Conservation (phyloP, 53 echinoderm and acorn worm species). For the Astropecten irregularis region DNA sequence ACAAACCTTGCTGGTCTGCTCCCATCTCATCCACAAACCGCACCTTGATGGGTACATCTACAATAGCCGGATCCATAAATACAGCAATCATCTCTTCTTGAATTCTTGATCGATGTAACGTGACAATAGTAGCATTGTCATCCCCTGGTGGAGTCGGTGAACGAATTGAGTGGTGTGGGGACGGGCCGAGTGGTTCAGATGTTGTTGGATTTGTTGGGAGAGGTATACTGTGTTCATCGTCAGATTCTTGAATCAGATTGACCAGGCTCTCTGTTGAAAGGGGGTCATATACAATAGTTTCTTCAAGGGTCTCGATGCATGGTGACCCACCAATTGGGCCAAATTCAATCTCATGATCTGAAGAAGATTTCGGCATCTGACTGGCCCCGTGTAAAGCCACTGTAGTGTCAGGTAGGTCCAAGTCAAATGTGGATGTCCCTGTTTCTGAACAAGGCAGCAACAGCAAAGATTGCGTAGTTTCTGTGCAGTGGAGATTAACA, state of each 20-base stretch:
- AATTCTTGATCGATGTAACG: no score
- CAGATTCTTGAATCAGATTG: not conserved
- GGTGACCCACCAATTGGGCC: not conserved
- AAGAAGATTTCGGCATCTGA: not conserved
- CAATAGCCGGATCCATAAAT: slow-evolving; percentile 18
- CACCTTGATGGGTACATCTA: no score
- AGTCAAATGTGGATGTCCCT: not conserved
- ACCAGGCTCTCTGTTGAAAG: not conserved
- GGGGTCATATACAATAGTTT: not conserved
- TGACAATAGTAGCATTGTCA: not conserved
- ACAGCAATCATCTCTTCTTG: not conserved
- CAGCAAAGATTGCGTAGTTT: not conserved
- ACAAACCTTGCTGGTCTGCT: no score
- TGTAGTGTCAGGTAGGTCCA: no score
- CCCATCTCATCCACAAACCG: no score
- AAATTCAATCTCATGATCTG: not conserved
- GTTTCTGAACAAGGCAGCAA: not conserved
- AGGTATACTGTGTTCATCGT: not conserved
- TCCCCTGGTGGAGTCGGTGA: slow-evolving; percentile 11
- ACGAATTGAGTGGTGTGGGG: not conserved
- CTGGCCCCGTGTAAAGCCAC: no score
- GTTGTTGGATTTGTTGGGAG: not conserved
- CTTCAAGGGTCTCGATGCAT: not conserved
- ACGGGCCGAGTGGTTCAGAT: not conserved
- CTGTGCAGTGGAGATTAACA: not conserved